Evolutionary conservation across 2,888 invertebrate species (phyloP), one percentile per base, ranked within the genome.

Genomic region (Pyrrhia umbra): DNA sequence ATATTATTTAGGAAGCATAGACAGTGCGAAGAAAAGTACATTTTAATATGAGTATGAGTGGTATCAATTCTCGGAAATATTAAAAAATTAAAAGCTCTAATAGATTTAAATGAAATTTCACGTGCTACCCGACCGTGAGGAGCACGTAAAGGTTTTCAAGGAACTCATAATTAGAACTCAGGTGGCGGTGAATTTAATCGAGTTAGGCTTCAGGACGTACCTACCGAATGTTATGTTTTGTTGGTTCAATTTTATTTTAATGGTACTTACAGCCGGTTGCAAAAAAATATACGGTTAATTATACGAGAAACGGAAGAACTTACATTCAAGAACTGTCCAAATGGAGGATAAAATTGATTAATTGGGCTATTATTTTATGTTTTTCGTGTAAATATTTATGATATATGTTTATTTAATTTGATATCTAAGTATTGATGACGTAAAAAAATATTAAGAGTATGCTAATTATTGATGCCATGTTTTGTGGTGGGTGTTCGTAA

Each of bases 101-200:
- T 42, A 63, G 64, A 57, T 51, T 25, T 68, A 54, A 76, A 60
- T 69, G 60, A 69, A 60, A 49, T 60, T 57, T 59, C 39, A 45
- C 49, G 40, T 64, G 67, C 27, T 5, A 34, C 20, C 21, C 6
- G 54, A 18, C 0, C 6, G 16, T 2, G 34, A 34, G 55, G 21
- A 45, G 51, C 75, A 79, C 79, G 77, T 61, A 64, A 79, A 79
- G 79, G 77, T 73, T 77, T 77, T 62, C 77, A 42, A 60, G 56
- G 80, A 77, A 79, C 43, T 8, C 18, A n/a, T 59, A 59, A 66
- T 71, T 42, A 40, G 40, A 16, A 9, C 15, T 62, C 74, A 68
- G 54, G 60, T 58, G 55, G 13, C 56, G 16, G n/a, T n/a, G 42
- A 65, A 75, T 75, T 65, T 45, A 57, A 64, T 59, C 6, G 47